A percentile compares a stretch with the other conserved stretches of the same genome.
Conservation (phyloP, 1,140 invertebrate genomes). For the Dinoponera quadriceps region DNA sequence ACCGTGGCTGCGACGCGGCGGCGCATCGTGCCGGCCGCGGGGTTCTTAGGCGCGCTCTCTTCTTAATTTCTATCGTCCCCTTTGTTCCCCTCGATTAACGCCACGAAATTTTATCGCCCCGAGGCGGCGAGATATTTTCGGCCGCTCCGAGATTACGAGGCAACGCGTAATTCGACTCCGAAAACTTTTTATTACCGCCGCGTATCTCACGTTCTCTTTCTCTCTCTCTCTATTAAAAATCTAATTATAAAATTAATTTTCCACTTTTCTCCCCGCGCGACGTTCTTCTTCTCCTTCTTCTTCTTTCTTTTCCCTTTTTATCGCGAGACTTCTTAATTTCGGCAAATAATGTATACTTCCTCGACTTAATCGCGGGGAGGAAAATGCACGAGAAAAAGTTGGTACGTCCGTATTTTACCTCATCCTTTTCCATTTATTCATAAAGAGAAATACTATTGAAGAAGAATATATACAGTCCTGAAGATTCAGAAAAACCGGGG, state of each 20-base stretch:
- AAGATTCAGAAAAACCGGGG: no score
- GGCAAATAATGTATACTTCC: no score
- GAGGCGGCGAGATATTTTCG: constrained; percentile 26
- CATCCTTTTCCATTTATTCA: no score
- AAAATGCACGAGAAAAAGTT: no score
- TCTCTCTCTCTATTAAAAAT: constrained; percentile 10
- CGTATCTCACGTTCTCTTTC: not conserved
- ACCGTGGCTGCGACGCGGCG: constrained; percentile 23
- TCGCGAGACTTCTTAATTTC: no score
- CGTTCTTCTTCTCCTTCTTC: not conserved
- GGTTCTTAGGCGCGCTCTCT: constrained; percentile 52
- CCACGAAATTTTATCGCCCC: constrained; percentile 51
- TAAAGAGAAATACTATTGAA: no score
- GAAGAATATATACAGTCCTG: no score
- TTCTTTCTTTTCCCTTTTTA: no score
- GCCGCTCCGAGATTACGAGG: constrained; percentile 25
- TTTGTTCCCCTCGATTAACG: constrained; percentile 55
- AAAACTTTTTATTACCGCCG: constrained; percentile 43
- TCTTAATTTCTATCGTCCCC: constrained; percentile 61
- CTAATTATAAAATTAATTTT: constrained; percentile 42
- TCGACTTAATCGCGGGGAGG: no score
- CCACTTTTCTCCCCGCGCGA: not conserved
- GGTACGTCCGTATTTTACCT: no score
- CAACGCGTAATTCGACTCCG: constrained; percentile 21
- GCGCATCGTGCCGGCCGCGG: constrained; percentile 8